Base-by-base conservation (phyloP, 2,113 vertebrate genomes). In the Eurypyga helias region DNA sequence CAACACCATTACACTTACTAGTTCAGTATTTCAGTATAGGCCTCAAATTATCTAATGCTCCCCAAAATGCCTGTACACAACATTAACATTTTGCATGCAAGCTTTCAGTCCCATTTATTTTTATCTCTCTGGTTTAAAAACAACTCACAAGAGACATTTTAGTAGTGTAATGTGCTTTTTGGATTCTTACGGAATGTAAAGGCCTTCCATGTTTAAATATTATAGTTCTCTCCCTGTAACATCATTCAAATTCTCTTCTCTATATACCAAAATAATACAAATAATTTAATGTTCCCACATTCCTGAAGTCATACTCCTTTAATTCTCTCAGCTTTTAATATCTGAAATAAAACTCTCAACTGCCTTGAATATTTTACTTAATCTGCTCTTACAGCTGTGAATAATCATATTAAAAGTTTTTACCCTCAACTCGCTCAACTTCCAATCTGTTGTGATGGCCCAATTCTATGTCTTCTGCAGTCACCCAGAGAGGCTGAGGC, bases 401-500 rank as follows among this genome's bases (percentile, higher is more conserved):
- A 92, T 70, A 95, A 88, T 90, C 29, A 75, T 77, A 93, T 94
- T 72, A 90, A 90, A 96, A 90, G 31, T 33, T 76, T 96, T 96
- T 96, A 95, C 93, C 93, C 93, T 93, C 82, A 83, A 94, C 80
- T 95, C 2, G 73, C 91, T 94, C 94, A 91, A 96, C 71, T 96
- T 97, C 92, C 90, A 95, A 90, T 92, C 86, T 86, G 51, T 36
- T 94, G 95, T 88, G 92, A 89, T 77, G 83, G 36, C 93, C 96
- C 90, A 96, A 95, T 86, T 92, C 82, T 95, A 93, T 57, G 92
- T 93, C 83, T 93, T 94, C 95, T 93, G 90, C 85, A 91, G 93
- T 90, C 96, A 95, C 75, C 58, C 82, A 96, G 84, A 94, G n/a
- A 95, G 67, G 92, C 76, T 96, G 95, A 93, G 46, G 90, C 92